These are phyloP conservation scores for Percopsis transmontana DNA, from an alignment of 2,113 vertebrate genomes.

Conservation along the genomic window DNA sequence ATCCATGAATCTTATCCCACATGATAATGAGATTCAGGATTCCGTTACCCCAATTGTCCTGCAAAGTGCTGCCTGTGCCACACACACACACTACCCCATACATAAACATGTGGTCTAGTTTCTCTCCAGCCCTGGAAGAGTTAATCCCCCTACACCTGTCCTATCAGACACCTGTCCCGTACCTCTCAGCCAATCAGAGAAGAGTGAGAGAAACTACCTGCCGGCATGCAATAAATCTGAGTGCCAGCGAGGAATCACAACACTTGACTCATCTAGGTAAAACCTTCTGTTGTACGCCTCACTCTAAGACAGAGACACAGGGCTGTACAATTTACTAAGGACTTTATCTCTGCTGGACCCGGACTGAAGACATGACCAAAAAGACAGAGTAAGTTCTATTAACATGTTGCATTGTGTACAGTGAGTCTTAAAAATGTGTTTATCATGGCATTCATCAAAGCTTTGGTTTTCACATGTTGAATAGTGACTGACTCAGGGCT, in stretches of 20 bases:
- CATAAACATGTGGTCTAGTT: conserved; percentile 49
- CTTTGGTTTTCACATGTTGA: background rate
- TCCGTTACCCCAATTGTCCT: conserved; percentile 55
- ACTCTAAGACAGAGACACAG: conserved; percentile 15
- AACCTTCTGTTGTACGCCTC: conserved; percentile 29
- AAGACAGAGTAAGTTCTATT: conserved; percentile 80
- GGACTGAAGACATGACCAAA: conserved; percentile 81
- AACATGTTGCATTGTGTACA: too few species aligned
- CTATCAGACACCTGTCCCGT: conserved; percentile 79
- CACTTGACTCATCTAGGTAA: conserved; percentile 62
- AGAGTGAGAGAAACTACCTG: conserved; percentile 55
- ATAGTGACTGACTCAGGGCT: background rate
- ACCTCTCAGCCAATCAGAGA: conserved; percentile 73
- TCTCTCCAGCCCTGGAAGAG: conserved; percentile 61
- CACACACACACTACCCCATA: conserved; percentile 25
- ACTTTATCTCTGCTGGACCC: conserved; percentile 51
- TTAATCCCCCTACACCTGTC: conserved; percentile 78
- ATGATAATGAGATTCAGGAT: conserved; percentile 52
- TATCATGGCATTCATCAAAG: too few species aligned
- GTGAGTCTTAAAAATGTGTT: too few species aligned
- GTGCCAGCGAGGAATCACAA: conserved; percentile 67
- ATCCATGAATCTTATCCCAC: conserved; percentile 52
- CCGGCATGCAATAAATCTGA: conserved; percentile 69
- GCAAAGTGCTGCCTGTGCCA: conserved; percentile 38
- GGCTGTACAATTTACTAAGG: background rate